Evolutionary conservation across 1,140 invertebrate genomes (phyloP), one percentile per base, ranked within the genome.

Genomic region (Apis laboriosa): DNA sequence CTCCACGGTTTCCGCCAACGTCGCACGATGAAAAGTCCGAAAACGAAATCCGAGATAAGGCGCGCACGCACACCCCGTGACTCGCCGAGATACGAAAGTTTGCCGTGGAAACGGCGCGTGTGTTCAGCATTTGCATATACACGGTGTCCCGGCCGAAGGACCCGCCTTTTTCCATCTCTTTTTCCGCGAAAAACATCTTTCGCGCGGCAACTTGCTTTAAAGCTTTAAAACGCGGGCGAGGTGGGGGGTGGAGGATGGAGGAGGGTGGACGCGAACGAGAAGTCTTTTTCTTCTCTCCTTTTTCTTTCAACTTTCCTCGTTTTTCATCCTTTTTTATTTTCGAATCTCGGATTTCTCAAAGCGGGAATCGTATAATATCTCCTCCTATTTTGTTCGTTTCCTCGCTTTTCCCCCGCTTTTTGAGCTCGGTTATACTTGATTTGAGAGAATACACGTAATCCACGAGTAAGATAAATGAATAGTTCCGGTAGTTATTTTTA

Each of bases 21-120:
- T 19, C 51, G 9, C 55, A 68, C 34, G 80, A 77, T 74, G 83
- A 67, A 84, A 89, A 91, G 89, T 91, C 90, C 89, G 90, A 92
- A 43, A 43, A 92, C 87, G 86, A 92, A 94, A 92, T 91, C 88
- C 89, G 70, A 91, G 92, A 93, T 93, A 94, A 92, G 90, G 81
- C 81, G 73, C 73, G 72, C 78, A 80, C 55, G 71, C 85, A 71
- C 70, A 66, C 79, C 15, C 34, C 21, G 74, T 28, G 24, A 70
- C 58, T 13, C 15, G 9, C 5, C 53, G 56, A 49, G 63, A 82
- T 68, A 82, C 34, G 51, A 72, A 83, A 80, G 71, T 75, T 82
- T 77, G n/a, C 73, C 55, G 66, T 77, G 43, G 80, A 77, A 77
- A 71, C 28, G 17, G 5, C 67, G 58, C 51, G 67, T 49, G 55